Conservation (phyloP, 2,797 vertebrate genomes). For the Sparidentex hasta region DNA sequence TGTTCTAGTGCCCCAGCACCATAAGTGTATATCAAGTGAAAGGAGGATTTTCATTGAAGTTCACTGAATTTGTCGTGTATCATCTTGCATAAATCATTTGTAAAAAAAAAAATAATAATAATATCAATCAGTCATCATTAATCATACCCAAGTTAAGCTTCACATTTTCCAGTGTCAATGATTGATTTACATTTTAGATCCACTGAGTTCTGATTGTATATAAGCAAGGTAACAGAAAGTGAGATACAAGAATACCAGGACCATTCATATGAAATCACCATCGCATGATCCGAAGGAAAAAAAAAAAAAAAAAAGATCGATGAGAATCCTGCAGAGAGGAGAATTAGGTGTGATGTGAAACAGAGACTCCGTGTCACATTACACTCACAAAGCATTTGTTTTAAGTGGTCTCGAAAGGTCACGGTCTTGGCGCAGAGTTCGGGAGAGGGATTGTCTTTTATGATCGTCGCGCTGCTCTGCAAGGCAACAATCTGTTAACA, state of each 20-base stretch:
- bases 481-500: slow-evolving; percentile 41
- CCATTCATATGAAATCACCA: background rate
- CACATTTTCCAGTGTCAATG: background rate
- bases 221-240: too few relatives aligned
- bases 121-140: too few relatives aligned
- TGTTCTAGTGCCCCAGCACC: too few relatives aligned
- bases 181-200: background rate
- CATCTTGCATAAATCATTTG: too few relatives aligned
- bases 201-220: background rate
- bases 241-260: background rate
- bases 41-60: too few relatives aligned
- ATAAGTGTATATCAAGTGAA: too few relatives aligned
- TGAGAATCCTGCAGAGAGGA: background rate
- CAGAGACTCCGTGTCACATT: slow-evolving; percentile 37
- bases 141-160: too few relatives aligned
- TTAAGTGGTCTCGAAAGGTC: slow-evolving; percentile 57
- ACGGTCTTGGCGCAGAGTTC: slow-evolving; percentile 23
- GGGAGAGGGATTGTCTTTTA: slow-evolving; percentile 8
- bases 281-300: background rate
- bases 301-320: background rate
- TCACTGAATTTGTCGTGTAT: too few relatives aligned
- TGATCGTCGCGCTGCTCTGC: slow-evolving; percentile 10
- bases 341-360: slow-evolving; percentile 8
- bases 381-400: slow-evolving; percentile 51
- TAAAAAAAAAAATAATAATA: too few relatives aligned